phyloP scores from a whole-genome alignment of 2,888 invertebrate genomes.

The Melieria crassipennis region DNA sequence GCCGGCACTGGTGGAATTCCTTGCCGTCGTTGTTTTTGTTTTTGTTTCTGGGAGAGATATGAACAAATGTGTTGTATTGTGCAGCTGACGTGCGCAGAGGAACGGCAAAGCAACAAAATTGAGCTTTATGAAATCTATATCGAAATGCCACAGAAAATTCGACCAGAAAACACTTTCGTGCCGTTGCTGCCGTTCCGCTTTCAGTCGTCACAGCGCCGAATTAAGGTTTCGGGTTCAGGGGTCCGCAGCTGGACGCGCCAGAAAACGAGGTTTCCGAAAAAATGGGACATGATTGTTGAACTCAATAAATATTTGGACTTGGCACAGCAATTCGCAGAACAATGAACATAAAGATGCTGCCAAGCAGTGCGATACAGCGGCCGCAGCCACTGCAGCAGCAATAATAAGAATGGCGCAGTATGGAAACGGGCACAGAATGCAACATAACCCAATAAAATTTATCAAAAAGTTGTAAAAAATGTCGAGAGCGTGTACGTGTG shows the following conservation, averaged over 20 bases:
- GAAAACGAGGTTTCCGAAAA: constrained; percentile 12
- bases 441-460: constrained; percentile 37
- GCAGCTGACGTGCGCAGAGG: too few species aligned
- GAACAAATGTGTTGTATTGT: too few species aligned
- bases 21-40: too few species aligned
- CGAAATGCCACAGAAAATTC: too few species aligned
- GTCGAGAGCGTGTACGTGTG: neutral
- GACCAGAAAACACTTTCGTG: too few species aligned
- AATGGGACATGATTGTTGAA: constrained; percentile 43
- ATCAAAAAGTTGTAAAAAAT: constrained; percentile 40
- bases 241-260: neutral
- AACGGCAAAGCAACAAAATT: too few species aligned
- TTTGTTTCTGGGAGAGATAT: too few species aligned
- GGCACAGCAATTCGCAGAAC: constrained; percentile 48
- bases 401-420: neutral
- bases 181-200: neutral
- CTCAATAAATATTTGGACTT: constrained; percentile 61
- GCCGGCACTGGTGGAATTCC: neutral
- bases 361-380: neutral
- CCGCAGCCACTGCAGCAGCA: neutral
- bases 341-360: constrained; percentile 42
- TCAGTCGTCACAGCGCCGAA: neutral
- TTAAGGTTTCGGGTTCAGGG: neutral
- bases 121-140: too few species aligned
- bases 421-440: neutral